Evolutionary conservation across 2,888 invertebrate genomes (phyloP), one percentile per base, ranked within the genome.

Genomic region (Cynaeus angustus): DNA sequence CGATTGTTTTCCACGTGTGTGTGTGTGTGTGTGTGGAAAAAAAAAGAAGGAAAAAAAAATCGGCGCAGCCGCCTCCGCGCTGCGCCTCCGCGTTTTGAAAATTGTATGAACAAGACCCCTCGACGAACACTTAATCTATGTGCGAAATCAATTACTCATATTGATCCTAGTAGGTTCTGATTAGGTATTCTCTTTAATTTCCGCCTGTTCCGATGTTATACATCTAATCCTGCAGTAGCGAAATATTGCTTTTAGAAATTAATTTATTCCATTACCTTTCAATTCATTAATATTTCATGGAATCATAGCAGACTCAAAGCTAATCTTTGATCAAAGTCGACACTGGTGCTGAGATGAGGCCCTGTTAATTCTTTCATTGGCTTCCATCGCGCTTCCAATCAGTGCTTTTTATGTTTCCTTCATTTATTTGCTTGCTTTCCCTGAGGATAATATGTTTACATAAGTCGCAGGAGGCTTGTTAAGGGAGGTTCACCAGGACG

Each of bases 251-350:
- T 86, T 86, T 84, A 86, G 85, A 85, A 86, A 86, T 86, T 86
- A 86, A 86, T 86, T 86, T 86, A 86, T 86, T 86, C 86, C 86
- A 86, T 86, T 86, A 86, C 86, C 86, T 86, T 86, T 86, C 86
- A 84, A 86, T 85, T 84, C 84, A 85, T 86, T 86, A 86, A 86
- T 86, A 85, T 86, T 86, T 85, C 85, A 86, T 86, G 84, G 83
- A 84, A 85, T 85, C 83, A 83, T 81, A 81, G 81, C 79, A 79
- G 80, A 80, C 80, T 83, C 83, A 83, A 83, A 83, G 83, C 83
- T 82, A 82, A 83, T 83, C 83, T 82, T 81, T 83, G 83, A 83
- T 83, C 82, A 83, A 83, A 83, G 83, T 83, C 82, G 82, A 83
- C 83, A 80, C 78, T 74, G 78, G 65, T 61, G 66, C 41, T 41